These are phyloP conservation scores for Leucoraja ocellata DNA, from an alignment of 2,797 vertebrate species.

Conservation along the genomic window DNA sequence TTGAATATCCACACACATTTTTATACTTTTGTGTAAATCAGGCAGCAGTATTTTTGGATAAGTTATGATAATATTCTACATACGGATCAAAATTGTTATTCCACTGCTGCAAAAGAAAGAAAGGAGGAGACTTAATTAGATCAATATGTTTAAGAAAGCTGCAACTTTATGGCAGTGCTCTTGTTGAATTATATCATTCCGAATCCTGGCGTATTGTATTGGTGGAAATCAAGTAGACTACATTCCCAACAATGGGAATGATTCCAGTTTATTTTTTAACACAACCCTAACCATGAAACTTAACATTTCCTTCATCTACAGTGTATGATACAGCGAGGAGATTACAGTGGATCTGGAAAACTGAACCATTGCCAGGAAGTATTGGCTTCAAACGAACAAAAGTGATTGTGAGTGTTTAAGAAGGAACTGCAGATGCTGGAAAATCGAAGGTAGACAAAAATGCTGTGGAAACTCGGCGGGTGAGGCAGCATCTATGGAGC, in stretches of 20 bases:
- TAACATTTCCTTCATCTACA: constrained; percentile 36
- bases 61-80: neutral
- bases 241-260: constrained; percentile 29
- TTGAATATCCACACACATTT: neutral
- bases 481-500: too few relatives aligned
- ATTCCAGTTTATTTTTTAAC: constrained; percentile 29
- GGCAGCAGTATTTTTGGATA: neutral
- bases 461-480: too few relatives aligned
- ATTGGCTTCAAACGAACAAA: constrained; percentile 27
- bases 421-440: too few relatives aligned
- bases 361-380: constrained; percentile 19
- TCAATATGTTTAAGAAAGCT: neutral
- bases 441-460: too few relatives aligned
- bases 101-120: neutral
- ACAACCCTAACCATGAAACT: neutral
- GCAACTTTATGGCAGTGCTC: neutral
- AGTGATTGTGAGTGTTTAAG: neutral
- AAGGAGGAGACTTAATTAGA: neutral
- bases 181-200: neutral
- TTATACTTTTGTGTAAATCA: neutral
- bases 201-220: neutral
- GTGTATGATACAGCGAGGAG: neutral
- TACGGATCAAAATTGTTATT: neutral
- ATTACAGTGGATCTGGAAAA: constrained; percentile 15
- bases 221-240: neutral